These are phyloP conservation scores for Spongilla lacustris DNA, from an alignment of 37 sponge, comb jelly and placozoan genomes.

Conservation along the genomic window DNA sequence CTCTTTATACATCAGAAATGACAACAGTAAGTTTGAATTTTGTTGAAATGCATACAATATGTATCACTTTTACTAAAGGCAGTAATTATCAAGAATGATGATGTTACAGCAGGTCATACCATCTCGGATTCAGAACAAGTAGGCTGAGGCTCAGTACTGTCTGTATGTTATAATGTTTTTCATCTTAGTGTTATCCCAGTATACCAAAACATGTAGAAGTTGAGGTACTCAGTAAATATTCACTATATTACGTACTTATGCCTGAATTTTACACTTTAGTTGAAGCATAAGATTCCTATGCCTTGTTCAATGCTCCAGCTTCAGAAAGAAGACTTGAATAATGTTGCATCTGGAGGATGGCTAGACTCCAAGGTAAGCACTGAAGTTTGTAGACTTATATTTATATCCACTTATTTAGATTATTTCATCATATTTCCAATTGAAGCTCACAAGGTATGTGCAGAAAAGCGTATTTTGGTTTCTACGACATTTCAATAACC, in stretches of 20 bases:
- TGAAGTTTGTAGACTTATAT: neutral
- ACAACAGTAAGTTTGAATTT: neutral
- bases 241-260: conserved; percentile 1
- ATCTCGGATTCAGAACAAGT: neutral
- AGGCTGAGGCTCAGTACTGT: conserved; percentile 1
- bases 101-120: neutral
- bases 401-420: neutral
- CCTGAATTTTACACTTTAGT: neutral
- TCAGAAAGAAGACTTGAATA: neutral
- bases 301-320: neutral
- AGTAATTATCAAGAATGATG: neutral
- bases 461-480: neutral
- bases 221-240: neutral
- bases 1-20: too few species aligned
- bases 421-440: neutral
- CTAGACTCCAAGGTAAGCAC: conserved; percentile 1
- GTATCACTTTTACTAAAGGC: neutral
- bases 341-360: conserved; percentile 1
- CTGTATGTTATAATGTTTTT: neutral
- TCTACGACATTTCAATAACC: neutral
- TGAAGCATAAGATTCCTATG: conserved; percentile 1
- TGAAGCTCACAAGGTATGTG: neutral
- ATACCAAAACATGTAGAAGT: neutral
- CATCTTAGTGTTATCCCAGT: neutral
- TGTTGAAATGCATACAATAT: neutral